Evolutionary conservation across 1,140 invertebrate genomes (phyloP), one percentile per base, ranked within the genome.

Genomic region (Manduca sexta): DNA sequence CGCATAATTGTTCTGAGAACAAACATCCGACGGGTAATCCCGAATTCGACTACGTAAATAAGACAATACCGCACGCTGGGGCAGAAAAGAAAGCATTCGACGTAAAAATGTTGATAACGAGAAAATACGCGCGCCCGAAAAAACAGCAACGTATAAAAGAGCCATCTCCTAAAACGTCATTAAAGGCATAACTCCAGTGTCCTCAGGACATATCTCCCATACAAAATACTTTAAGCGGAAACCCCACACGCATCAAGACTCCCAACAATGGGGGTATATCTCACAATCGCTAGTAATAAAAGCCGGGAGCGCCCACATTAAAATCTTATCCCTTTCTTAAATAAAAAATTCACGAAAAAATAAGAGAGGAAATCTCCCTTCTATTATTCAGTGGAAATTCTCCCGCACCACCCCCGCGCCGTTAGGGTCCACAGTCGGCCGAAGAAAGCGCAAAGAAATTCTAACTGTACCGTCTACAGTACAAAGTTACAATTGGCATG

Each of bases 321-420:
- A 85, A 85, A 85, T 85, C 82, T 83, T 85, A 85, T 85, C 82
- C 82, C 76, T 83, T 83, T 85, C 82, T 85, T 85, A 85, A 85
- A 85, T 85, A 85, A 83, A 83, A 84, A 83, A 85, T 83, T 85
- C 82, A 85, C 80, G 78, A 85, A 85, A 84, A 84, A 83, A 82
- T 80, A 83, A 78, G 74, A 79, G 74, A 73, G 74, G 69, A 78
- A 80, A 75, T 71, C 75, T 74, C 77, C 74, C 78, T 72, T 81
- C 70, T 72, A 82, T 84, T 84, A 82, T 84, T 74, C 75, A 71
- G 67, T 57, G 57, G 58, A 64, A 59, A 64, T 35, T 46, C 69
- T 60, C 65, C 69, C 69, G 58, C 51, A 38, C 47, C 66, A 48
- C 45, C 48, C 64, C 49, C 44, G 30, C 44, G 39, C 39, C 43